Evolutionary conservation across 2,888 invertebrate species (phyloP).

Genomic region (Petrolisthes cinctipes): DNA sequence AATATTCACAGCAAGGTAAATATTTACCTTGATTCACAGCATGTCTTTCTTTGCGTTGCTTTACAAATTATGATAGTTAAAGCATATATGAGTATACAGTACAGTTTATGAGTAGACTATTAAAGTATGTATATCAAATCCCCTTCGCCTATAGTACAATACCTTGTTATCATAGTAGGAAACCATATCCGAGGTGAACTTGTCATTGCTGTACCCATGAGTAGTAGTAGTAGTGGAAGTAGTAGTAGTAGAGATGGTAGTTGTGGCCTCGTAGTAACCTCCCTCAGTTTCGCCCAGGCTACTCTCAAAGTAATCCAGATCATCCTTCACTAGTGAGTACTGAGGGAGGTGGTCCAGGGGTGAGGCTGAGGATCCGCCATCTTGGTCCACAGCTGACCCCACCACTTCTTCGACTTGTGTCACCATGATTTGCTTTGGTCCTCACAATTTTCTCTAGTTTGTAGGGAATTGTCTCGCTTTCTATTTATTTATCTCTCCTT

Average conservation of each 20-base stretch:
- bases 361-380: slow-evolving; percentile 30
- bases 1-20: no score
- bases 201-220: neutral
- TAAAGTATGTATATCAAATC: no score
- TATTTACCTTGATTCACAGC: no score
- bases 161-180: neutral
- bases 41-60: no score
- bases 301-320: slow-evolving; percentile 51
- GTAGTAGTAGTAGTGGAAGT: neutral
- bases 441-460: neutral
- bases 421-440: slow-evolving; percentile 22
- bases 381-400: slow-evolving; percentile 26
- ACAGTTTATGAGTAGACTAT: no score
- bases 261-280: slow-evolving; percentile 40
- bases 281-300: slow-evolving; percentile 26
- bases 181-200: neutral
- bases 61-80: no score
- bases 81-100: no score
- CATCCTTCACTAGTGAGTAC: slow-evolving; percentile 44
- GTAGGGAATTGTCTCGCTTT: neutral
- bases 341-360: slow-evolving; percentile 47
- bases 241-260: slow-evolving; percentile 17
- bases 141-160: no score
- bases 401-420: slow-evolving; percentile 42
- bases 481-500: neutral